phyloP scores from a whole-genome alignment of 2,888 invertebrate species.

The Acrobasis repandana region DNA sequence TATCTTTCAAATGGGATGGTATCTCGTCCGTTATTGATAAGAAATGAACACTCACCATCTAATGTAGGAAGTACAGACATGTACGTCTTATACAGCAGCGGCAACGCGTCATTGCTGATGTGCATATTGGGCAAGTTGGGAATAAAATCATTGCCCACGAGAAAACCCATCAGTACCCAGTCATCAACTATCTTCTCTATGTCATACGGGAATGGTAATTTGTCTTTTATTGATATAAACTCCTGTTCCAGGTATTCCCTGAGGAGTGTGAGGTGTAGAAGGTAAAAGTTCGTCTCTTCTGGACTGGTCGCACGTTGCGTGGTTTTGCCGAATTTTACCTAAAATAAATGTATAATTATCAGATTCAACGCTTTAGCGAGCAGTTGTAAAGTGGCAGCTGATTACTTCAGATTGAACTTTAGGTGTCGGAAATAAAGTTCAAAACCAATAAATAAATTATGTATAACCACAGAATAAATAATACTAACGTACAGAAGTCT shows the following conservation, averaged over 20 bases:
- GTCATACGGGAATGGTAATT: constrained; percentile 89
- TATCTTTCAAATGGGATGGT: no score
- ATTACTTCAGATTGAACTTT: background rate
- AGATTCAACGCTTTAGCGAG: no score
- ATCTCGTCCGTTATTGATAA: background rate
- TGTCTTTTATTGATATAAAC: constrained; percentile 87
- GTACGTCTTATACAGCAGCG: constrained; percentile 93
- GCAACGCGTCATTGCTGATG: constrained; percentile 94
- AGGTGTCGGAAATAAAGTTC: background rate
- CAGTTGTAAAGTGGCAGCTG: no score
- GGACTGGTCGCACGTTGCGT: constrained; percentile 87
- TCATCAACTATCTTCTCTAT: constrained; percentile 97
- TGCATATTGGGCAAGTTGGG: constrained; percentile 97
- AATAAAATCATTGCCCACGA: constrained; percentile 99
- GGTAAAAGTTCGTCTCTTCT: constrained; percentile 95
- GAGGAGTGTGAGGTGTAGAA: constrained; percentile 95
- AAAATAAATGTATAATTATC: constrained; percentile 34
- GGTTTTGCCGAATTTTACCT: constrained; percentile 90
- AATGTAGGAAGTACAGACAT: constrained; percentile 92
- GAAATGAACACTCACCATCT: constrained; percentile 84
- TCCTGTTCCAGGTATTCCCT: constrained; percentile 97
- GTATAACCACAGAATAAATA: no score
- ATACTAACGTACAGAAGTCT: no score
- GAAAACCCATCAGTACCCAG: constrained; percentile 98
- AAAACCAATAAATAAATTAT: no score